These are phyloP conservation scores for Lemur catta DNA, from an alignment of 2,797 vertebrate genomes.

Conservation along the genomic window DNA sequence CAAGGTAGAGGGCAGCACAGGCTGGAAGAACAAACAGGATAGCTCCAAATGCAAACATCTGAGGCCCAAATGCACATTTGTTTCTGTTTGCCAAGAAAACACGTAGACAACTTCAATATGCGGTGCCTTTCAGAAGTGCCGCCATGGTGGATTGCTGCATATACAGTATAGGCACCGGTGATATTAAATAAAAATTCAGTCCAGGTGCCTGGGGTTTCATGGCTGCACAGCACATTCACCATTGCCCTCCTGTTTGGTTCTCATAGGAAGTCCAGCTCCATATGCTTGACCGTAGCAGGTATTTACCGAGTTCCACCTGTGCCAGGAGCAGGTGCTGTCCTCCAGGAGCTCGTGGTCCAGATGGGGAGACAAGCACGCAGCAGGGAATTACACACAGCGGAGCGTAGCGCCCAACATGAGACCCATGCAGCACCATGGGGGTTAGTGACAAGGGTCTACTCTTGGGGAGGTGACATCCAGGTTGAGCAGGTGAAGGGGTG, in stretches of 20 bases:
- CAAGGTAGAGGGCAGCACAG: neutral
- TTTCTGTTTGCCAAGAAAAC: constrained; percentile 49
- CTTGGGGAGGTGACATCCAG: neutral
- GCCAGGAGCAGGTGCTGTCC: neutral
- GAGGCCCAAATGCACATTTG: constrained; percentile 13
- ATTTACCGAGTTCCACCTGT: neutral
- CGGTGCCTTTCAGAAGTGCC: neutral
- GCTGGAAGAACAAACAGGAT: neutral
- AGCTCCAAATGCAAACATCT: constrained; percentile 39
- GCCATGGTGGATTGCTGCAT: neutral
- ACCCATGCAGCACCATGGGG: accelerated
- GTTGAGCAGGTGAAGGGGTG: neutral
- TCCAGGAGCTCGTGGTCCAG: neutral
- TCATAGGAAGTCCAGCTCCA: neutral
- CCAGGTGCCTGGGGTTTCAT: too few species aligned
- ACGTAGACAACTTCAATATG: neutral
- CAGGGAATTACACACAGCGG: neutral
- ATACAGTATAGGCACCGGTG: neutral
- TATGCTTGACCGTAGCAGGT: neutral
- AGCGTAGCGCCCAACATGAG: accelerated
- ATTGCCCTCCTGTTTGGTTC: neutral
- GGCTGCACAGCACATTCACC: neutral
- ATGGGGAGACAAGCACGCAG: neutral
- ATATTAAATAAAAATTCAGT: neutral
- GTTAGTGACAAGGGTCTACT: neutral